Percentiles rank a stretch among this genome's conserved stretches.
These are phyloP conservation scores for Melieria omissa DNA, from an alignment of 2,888 invertebrate genomes.

Conservation along the genomic window DNA sequence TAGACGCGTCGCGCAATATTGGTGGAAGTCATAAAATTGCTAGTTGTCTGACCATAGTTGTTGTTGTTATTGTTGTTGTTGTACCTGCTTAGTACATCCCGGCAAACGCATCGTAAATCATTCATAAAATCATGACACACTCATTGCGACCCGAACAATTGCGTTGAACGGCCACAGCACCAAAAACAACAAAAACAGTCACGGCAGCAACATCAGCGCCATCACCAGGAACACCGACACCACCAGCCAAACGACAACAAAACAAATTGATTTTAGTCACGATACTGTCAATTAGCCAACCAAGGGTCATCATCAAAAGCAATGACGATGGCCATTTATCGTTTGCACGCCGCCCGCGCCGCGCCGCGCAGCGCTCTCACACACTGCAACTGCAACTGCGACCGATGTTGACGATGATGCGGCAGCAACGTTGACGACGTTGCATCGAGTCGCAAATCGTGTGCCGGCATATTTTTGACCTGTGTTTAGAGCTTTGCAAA, in stretches of 20 bases:
- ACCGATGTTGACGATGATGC: not conserved
- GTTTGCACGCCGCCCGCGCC: conserved; percentile 3
- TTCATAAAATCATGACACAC: conserved; percentile 38
- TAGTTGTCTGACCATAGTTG: not conserved
- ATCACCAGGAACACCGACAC: not conserved
- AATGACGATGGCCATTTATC: conserved; percentile 14
- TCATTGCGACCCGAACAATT: conserved; percentile 33
- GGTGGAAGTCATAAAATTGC: too few species aligned
- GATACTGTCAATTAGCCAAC: conserved; percentile 62
- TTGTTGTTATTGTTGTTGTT: not conserved
- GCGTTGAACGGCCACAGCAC: conserved; percentile 11
- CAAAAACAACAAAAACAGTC: not conserved
- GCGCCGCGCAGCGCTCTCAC: not conserved
- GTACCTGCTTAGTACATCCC: not conserved
- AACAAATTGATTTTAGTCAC: conserved; percentile 65
- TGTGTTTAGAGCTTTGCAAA: too few species aligned
- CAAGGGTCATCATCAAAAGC: conserved; percentile 54
- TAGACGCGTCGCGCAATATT: too few species aligned
- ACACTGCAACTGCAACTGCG: not conserved
- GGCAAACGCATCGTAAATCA: conserved; percentile 31
- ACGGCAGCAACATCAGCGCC: not conserved
- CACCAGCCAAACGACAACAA: conserved; percentile 29
- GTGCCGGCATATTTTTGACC: too few species aligned
- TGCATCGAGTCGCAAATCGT: too few species aligned
- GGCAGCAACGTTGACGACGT: not conserved